Evolutionary conservation across 2,888 invertebrate species (phyloP), one percentile per base, ranked within the genome.

Genomic region (Amiota mariae): DNA sequence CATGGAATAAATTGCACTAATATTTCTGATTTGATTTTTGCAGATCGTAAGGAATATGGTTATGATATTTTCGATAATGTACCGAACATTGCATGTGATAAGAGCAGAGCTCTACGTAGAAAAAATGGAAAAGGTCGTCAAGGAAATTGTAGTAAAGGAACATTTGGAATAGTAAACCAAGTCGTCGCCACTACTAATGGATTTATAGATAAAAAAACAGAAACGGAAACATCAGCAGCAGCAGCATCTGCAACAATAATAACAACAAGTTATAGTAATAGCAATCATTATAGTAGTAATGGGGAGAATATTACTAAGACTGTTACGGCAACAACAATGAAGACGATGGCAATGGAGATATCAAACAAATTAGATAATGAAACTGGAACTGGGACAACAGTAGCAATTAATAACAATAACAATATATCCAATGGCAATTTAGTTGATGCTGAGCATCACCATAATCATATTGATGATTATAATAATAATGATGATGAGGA

Each of bases 21-120:
- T 54, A 24, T 18, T 13, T 68, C 24, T 64, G 11, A 64, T 70
- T 71, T 71, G 61, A 72, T 49, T n/a, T 76, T 87, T 88, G 3
- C 81, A 92, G 92, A 92, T 90, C 87, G 88, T 12, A 88, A 89
- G 77, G 85, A 90, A 79, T 83, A 84, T 79, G 90, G 90, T 76
- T 88, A 85, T 82, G 81, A 90, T 83, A 83, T 88, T 76, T 88
- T 90, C 78, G 82, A 81, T 77, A 87, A 85, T 81, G 84, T 86
- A 78, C 88, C 90, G 74, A 85, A 91, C 91, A 80, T 79, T 81
- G 78, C 81, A 80, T 88, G 88, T 88, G 88, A 88, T 88, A 87
- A 82, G 87, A 88, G 87, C 88, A 83, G 85, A 88, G 87, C 88
- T 88, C 87, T 86, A 79, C 77, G 73, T 78, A 85, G 79, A 78